Evolutionary conservation across 2,797 vertebrate genomes (phyloP).

Genomic region (Macropus fuliginosus): DNA sequence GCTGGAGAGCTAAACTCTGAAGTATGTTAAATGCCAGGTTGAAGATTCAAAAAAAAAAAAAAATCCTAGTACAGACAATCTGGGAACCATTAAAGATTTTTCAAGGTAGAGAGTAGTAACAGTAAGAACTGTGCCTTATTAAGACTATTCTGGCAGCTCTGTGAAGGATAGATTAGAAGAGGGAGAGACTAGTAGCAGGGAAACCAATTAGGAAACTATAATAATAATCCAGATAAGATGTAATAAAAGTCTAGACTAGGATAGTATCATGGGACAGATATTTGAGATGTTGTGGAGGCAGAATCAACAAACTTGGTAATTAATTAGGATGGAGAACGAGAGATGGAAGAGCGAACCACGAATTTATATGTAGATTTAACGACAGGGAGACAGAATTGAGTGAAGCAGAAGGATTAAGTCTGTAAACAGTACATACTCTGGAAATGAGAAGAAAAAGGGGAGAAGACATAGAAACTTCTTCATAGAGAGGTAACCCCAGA

Average conservation of each 20-base stretch:
- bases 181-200: background rate
- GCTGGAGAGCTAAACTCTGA: background rate
- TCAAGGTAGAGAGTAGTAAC: background rate
- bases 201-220: conserved; percentile 35
- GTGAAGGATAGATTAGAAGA: background rate
- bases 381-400: background rate
- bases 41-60: background rate
- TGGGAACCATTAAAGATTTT: background rate
- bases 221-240: conserved; percentile 50
- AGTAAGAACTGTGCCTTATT: background rate
- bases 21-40: background rate
- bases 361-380: background rate
- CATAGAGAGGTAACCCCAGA: background rate
- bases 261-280: background rate
- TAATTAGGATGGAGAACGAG: background rate
- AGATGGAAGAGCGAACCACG: background rate
- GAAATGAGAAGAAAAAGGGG: background rate
- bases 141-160: background rate
- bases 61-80: background rate
- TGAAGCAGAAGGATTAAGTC: background rate
- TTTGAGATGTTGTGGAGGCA: background rate
- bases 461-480: background rate
- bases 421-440: background rate
- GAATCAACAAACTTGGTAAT: background rate
- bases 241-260: conserved; percentile 47